Evolutionary conservation across 2,888 invertebrate genomes (phyloP), one percentile per base, ranked within the genome.

Genomic region (Nasonia oneida): DNA sequence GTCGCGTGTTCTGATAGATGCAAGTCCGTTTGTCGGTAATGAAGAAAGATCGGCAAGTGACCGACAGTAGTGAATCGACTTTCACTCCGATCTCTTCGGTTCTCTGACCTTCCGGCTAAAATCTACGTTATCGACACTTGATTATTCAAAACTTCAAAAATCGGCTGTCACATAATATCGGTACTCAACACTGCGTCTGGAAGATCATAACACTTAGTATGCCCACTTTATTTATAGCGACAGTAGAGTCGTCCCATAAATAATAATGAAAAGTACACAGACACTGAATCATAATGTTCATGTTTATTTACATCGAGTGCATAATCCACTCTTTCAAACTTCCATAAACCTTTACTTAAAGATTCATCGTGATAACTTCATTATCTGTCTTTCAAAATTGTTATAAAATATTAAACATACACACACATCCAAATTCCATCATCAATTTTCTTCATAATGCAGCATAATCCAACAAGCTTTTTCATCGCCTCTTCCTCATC

Each of bases 21-120:
- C 42, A 10, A 10, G 42, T 47, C 12, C 73, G n/a, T 37, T 14
- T n/a, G n/a, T 10, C n/a, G 39, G 47, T 23, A 76, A 37, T 47
- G n/a, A 8, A 18, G 18, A 57, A 76, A 6, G n/a, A 76, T 76
- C 61, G 37, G 39, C 61, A 39, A 76, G 57, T 75, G 75, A 53
- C 75, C 75, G 75, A 75, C 53, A 15, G 73, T 12, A 73, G 73
- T 73, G 47, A 73, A 73, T 12, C 42, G 18, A 47, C 42, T 71
- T n/a, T n/a, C 10, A 15, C 33, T 67, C 33, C 33, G 29, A 67
- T 67, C 15, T 67, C 10, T 33, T 1, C 2, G 33, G 14, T 12
- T 67, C n/a, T 23, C 2, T 33, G 3, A 67, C 2, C 33, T 4
- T n/a, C 57, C 0, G 18, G 6, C 6, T 10, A 61, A 14, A 67